Base-by-base conservation (phyloP, 1,140 invertebrate species). In the Agraylea sexmaculata region DNA sequence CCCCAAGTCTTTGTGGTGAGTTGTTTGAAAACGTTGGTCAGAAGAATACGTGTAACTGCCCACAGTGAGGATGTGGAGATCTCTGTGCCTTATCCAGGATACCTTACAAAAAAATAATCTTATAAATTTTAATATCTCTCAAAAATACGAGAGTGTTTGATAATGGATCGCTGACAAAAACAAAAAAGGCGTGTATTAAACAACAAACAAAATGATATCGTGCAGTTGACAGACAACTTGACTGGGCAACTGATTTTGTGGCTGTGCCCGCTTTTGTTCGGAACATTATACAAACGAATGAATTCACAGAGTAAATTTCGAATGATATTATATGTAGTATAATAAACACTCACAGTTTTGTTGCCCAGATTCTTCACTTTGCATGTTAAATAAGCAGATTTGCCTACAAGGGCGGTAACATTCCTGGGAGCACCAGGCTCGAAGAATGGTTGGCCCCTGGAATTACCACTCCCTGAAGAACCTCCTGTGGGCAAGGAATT, bases 41-140 rank as follows among this genome's bases (percentile, higher is more conserved):
- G 80, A 86, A n/a, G 87, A 90, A 62, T 90, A 92, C n/a, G 87
- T 90, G 62, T 89, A 90, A 20, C 77, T 77, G 33, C 83, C 85
- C 22, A 88, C 85, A 8, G 87, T 90, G 46, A 90, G 68, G 57
- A 90, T 88, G 64, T 90, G 87, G 49, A 90, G 81, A 58, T 91
- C 87, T 29, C 85, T 70, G 58, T 88, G 81, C 27, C 87, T 73
- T 45, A 91, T 86, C 87, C 87, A 91, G 13, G 87, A 72, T 36
- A 74, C 70, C 71, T 73, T 59, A 12, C 13, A 15, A 7, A 25
- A 7, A 7, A 25, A 25, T 7, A n/a, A 25, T n/a, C 23, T 25
- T n/a, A 25, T 7, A 25, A 25, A 7, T 7, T 25, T 25, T 25
- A 7, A 25, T 25, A 25, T 25, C n/a, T n/a, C 23, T 25, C 6